Percentiles rank a stretch among this genome's conserved stretches.
Conservation (phyloP, 92 coral and sea anemone genomes). For the Zoanthus sansibaricus region DNA sequence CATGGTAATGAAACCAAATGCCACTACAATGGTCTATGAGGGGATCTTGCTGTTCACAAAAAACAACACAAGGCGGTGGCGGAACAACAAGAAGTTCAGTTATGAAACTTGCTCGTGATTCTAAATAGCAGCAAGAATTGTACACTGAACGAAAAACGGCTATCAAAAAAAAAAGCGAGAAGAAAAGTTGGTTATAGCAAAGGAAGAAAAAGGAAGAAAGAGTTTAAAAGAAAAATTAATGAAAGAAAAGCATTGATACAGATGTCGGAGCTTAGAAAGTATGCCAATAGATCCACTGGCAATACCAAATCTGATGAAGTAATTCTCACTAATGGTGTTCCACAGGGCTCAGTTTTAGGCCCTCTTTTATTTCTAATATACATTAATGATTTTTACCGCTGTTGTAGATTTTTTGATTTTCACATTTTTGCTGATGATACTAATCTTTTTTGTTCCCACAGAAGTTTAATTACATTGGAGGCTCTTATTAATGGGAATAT, state of each 20-base stretch:
- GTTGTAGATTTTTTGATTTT: too few species aligned
- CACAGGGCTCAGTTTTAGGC: too few species aligned
- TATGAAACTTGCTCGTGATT: too few species aligned
- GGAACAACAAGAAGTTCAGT: conserved; percentile 13
- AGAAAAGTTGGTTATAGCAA: conserved; percentile 39
- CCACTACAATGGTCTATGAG: conserved; percentile 50
- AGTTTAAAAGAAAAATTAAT: conserved; percentile 29
- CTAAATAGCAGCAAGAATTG: neutral
- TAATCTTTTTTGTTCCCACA: too few species aligned
- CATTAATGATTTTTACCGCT: too few species aligned
- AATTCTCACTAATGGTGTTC: too few species aligned
- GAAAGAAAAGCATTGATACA: conserved; percentile 21
- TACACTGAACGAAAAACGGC: conserved; percentile 36
- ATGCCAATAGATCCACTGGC: too few species aligned
- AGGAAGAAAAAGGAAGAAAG: conserved; percentile 35
- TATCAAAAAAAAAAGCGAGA: conserved; percentile 36
- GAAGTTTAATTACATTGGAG: too few species aligned
- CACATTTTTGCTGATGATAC: too few species aligned
- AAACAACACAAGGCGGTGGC: conserved; percentile 47
- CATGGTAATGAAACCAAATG: conserved; percentile 40
- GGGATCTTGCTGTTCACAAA: conserved; percentile 52
- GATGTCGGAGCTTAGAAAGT: neutral
- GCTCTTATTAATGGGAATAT: too few species aligned
- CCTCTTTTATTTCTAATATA: too few species aligned
- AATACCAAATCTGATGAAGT: too few species aligned